These are phyloP conservation scores for Caenorhabditis virilis DNA, from an alignment of 2,888 invertebrate genomes.

Conservation along the genomic window DNA sequence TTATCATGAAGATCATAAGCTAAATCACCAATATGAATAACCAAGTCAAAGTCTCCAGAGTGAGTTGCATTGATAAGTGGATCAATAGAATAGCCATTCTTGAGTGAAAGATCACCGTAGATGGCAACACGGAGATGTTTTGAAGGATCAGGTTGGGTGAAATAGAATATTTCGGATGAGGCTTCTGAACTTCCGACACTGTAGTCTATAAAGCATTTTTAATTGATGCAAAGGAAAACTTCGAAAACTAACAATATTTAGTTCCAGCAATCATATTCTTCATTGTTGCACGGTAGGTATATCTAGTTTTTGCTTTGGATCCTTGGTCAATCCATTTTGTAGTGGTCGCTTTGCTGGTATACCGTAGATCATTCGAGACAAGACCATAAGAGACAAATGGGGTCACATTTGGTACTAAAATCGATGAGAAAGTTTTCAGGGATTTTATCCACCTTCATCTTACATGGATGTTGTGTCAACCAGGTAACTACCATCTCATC, in stretches of 20 bases:
- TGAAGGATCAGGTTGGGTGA: slow-evolving; percentile 48
- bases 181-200: slow-evolving; percentile 54
- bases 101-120: slow-evolving; percentile 91
- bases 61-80: slow-evolving; percentile 84
- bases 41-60: slow-evolving; percentile 72
- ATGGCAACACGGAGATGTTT: slow-evolving; percentile 74
- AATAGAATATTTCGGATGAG: slow-evolving; percentile 51
- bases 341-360: slow-evolving; percentile 25
- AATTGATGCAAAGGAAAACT: not conserved
- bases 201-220: slow-evolving; percentile 48
- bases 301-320: slow-evolving; percentile 11
- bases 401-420: slow-evolving; percentile 36
- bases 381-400: slow-evolving; percentile 26
- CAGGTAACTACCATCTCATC: slow-evolving; percentile 47
- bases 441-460: too few species aligned
- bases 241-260: slow-evolving; percentile 32
- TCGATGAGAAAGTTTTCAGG: too few species aligned
- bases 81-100: slow-evolving; percentile 82
- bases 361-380: slow-evolving; percentile 10
- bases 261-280: slow-evolving; percentile 27
- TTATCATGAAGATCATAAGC: slow-evolving; percentile 87
- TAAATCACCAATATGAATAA: slow-evolving; percentile 76
- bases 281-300: slow-evolving; percentile 28
- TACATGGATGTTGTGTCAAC: slow-evolving; percentile 39
- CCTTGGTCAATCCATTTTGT: slow-evolving; percentile 35